Conservation (phyloP, 2,888 invertebrate genomes). For the Folsomia candida region DNA sequence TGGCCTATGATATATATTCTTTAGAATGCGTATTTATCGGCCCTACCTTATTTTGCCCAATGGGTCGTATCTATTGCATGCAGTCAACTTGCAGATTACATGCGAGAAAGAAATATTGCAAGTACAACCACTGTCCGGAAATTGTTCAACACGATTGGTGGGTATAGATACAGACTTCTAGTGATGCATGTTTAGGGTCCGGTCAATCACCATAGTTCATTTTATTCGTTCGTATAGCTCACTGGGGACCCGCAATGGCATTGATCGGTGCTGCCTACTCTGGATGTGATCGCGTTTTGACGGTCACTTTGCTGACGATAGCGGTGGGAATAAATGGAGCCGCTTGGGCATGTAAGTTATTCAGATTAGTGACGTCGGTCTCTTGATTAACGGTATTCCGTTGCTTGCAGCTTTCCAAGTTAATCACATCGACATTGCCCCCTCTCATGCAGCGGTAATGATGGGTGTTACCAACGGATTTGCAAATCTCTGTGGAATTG, state of each 20-base stretch:
- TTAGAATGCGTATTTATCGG: constrained; percentile 62
- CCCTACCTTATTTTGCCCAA: constrained; percentile 67
- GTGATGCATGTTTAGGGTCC: no score
- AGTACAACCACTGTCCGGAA: constrained; percentile 57
- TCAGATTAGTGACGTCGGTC: constrained; percentile 14
- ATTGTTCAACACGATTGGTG: constrained; percentile 57
- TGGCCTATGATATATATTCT: no score
- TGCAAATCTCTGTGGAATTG: constrained; percentile 43
- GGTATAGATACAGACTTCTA: constrained; percentile 21
- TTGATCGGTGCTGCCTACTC: constrained; percentile 69
- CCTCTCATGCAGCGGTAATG: constrained; percentile 63
- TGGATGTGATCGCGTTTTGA: constrained; percentile 63
- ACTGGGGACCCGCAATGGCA: constrained; percentile 66
- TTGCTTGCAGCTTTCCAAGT: constrained; percentile 27
- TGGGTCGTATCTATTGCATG: constrained; percentile 65
- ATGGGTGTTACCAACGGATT: constrained; percentile 49
- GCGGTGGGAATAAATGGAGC: constrained; percentile 50
- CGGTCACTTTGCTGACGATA: constrained; percentile 63
- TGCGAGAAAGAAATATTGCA: constrained; percentile 53
- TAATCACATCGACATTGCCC: constrained; percentile 74
- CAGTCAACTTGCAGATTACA: constrained; percentile 68
- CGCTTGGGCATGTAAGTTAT: constrained; percentile 11
- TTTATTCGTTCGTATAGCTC: constrained; percentile 57
- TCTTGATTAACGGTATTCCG: constrained; percentile 1
- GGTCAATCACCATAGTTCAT: not conserved